Evolutionary conservation across 2,888 invertebrate species (phyloP).

Genomic region (Galeruca laticollis): DNA sequence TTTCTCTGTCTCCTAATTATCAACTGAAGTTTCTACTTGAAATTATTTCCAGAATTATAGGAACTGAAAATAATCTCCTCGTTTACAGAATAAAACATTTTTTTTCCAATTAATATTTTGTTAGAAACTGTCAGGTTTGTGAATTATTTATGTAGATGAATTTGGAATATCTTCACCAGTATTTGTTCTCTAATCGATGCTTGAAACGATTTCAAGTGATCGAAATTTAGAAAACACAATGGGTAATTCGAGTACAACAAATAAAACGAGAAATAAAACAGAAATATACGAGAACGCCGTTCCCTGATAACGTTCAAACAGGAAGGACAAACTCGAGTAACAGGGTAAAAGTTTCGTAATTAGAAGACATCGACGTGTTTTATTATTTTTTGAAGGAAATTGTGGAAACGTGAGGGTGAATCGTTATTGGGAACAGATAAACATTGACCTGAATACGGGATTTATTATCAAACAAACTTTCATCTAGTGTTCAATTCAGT

Average conservation of each 20-base stretch:
- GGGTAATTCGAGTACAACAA: constrained; percentile 14
- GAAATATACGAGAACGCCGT: constrained; percentile 3
- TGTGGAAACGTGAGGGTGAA: not conserved
- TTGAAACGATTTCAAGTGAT: not conserved
- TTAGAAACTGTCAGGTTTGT: not conserved
- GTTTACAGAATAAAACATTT: not conserved
- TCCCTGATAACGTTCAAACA: constrained; percentile 16
- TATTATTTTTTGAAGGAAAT: constrained; percentile 17
- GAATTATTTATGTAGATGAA: not conserved
- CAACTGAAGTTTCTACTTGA: no score
- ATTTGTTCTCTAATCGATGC: not conserved
- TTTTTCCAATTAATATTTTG: no score
- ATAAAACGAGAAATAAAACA: constrained; percentile 7
- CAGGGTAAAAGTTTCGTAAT: constrained; percentile 21
- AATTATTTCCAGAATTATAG: no score
- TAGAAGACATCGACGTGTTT: constrained; percentile 14
- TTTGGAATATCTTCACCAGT: not conserved
- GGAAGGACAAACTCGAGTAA: constrained; percentile 16
- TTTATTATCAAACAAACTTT: not conserved
- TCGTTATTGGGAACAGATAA: not conserved
- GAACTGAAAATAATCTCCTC: not conserved
- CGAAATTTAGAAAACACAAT: not conserved
- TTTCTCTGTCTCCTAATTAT: no score
- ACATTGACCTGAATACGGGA: not conserved
- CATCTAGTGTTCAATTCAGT: not conserved